These are phyloP conservation scores for Clarias batrachus DNA, from an alignment of 2,113 vertebrate genomes.

Conservation along the genomic window DNA sequence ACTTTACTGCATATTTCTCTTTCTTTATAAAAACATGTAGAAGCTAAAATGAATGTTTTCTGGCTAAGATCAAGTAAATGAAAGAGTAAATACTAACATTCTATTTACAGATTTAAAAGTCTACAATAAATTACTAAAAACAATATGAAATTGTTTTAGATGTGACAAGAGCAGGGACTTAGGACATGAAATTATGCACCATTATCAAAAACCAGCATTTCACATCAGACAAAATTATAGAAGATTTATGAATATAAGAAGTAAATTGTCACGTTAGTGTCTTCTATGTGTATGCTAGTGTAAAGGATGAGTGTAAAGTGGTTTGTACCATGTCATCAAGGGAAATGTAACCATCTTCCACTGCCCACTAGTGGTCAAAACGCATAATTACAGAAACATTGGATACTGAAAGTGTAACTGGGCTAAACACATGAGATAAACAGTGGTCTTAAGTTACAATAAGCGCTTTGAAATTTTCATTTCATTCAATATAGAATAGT, in stretches of 20 bases:
- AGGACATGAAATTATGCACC: slow-evolving; percentile 53
- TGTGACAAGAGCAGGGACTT: slow-evolving; percentile 50
- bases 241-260: background rate
- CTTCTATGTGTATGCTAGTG: slow-evolving; percentile 21
- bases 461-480: slow-evolving; percentile 20
- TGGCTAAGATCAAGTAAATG: slow-evolving; percentile 56
- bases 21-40: slow-evolving; percentile 60
- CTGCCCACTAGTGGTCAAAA: slow-evolving; percentile 52
- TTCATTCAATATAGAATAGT: background rate
- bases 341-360: slow-evolving; percentile 33
- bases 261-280: slow-evolving; percentile 13
- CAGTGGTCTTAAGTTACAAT: background rate
- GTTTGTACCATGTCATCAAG: slow-evolving; percentile 7
- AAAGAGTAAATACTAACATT: slow-evolving; percentile 63
- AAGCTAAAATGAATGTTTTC: slow-evolving; percentile 50
- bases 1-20: slow-evolving; percentile 38
- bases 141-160: slow-evolving; percentile 52
- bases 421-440: background rate
- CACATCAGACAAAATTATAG: slow-evolving; percentile 2
- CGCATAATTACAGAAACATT: slow-evolving; percentile 2
- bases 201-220: slow-evolving; percentile 38
- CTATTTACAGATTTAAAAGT: slow-evolving; percentile 67
- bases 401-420: background rate
- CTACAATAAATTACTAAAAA: slow-evolving; percentile 84
- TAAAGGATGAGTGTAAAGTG: slow-evolving; percentile 11